A percentile compares a stretch with the other conserved stretches of the same genome.
These are phyloP conservation scores for Schrankia costaestrigalis DNA, from an alignment of 2,888 invertebrate species.

Conservation along the genomic window DNA sequence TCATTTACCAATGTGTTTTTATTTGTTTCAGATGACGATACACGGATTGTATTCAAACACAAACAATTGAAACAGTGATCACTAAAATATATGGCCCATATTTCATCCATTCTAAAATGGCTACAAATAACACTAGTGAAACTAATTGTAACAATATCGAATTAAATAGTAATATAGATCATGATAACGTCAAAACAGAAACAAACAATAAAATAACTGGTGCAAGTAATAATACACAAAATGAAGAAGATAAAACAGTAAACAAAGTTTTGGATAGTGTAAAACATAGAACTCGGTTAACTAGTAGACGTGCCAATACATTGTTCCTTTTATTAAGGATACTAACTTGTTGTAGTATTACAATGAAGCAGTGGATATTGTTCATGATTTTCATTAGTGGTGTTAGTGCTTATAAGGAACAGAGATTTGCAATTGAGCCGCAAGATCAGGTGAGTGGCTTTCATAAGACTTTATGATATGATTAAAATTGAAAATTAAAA, in stretches of 20 bases:
- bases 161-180: slow-evolving; percentile 2
- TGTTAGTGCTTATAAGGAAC: slow-evolving; percentile 58
- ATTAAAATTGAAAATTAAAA: too few relatives aligned
- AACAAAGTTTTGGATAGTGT: slow-evolving; percentile 10
- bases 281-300: slow-evolving; percentile 39
- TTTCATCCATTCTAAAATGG: slow-evolving; percentile 18
- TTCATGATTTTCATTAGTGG: slow-evolving; percentile 42
- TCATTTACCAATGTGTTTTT: background rate
- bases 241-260: slow-evolving; percentile 14
- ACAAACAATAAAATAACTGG: slow-evolving; percentile 6
- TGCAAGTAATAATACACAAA: too few relatives aligned
- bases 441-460: slow-evolving; percentile 74
- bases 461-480: too few relatives aligned
- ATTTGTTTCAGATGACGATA: slow-evolving; percentile 29
- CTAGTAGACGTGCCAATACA: slow-evolving; percentile 62
- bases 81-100: slow-evolving; percentile 2
- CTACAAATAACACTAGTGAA: slow-evolving; percentile 8
- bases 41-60: slow-evolving; percentile 3
- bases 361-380: slow-evolving; percentile 45
- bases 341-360: too few relatives aligned
- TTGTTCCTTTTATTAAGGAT: slow-evolving; percentile 70
- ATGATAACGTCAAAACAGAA: slow-evolving; percentile 5
- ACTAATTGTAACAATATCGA: slow-evolving; percentile 4
- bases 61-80: background rate
- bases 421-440: slow-evolving; percentile 72